Percentiles rank a stretch among this genome's conserved stretches.
Evolutionary conservation across 2,888 invertebrate genomes (phyloP).

Genomic region (Tenthredo mesomela): DNA sequence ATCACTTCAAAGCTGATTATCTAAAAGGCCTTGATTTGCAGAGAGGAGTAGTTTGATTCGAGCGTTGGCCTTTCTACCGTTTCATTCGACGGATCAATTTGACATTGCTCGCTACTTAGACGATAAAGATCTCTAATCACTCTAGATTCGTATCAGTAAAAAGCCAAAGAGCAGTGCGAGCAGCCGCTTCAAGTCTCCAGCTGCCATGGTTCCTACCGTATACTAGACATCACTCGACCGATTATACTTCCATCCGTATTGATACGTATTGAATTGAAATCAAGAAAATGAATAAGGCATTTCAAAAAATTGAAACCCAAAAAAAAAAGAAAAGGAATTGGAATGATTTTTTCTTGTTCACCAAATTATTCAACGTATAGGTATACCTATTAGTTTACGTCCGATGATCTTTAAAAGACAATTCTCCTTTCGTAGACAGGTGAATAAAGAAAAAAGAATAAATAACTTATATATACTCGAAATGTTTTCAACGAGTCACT

Average conservation of each 20-base stretch:
- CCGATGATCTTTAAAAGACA: not conserved
- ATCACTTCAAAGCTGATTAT: conserved; percentile 15
- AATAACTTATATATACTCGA: not conserved
- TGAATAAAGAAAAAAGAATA: not conserved
- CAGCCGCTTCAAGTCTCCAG: conserved; percentile 41
- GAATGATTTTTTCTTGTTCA: not conserved
- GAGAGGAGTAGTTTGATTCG: conserved; percentile 26
- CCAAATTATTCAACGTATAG: not conserved
- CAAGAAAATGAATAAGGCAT: not conserved
- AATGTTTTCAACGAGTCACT: conserved; percentile 19
- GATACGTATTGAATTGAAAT: not conserved
- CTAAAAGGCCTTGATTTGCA: conserved; percentile 39
- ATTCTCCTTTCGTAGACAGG: not conserved
- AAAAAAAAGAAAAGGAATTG: not conserved
- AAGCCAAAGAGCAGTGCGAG: conserved; percentile 12
- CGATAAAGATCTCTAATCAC: conserved; percentile 52
- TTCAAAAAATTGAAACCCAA: not conserved
- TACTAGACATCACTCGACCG: not conserved
- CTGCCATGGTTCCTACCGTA: conserved; percentile 12
- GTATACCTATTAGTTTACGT: too few species aligned
- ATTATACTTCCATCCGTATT: not conserved
- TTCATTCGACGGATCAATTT: conserved; percentile 45
- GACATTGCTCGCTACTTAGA: conserved; percentile 46
- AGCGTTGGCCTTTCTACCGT: conserved; percentile 36
- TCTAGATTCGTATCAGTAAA: conserved; percentile 51